These are phyloP conservation scores for Nothobranchius kuhntae DNA, from an alignment of 2,113 vertebrate genomes.

Conservation along the genomic window DNA sequence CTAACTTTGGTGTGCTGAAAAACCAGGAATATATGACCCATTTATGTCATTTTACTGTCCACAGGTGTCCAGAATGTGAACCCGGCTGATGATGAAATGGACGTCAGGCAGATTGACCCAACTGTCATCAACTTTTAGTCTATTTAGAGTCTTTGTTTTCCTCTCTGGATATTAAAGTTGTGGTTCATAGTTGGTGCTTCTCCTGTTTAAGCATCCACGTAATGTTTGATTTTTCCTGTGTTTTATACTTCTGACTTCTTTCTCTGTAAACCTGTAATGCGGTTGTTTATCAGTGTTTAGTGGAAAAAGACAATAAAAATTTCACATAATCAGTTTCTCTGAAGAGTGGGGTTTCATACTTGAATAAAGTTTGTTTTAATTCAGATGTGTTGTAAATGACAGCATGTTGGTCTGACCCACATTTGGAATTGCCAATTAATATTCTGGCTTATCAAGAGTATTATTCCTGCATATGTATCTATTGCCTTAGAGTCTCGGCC, in stretches of 20 bases:
- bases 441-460: no score
- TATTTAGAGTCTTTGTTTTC: constrained; percentile 11
- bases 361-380: not conserved
- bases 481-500: no score
- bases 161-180: constrained; percentile 15
- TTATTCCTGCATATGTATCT: no score
- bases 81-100: constrained; percentile 10
- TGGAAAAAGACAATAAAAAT: constrained; percentile 61
- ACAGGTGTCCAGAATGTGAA: constrained; percentile 65
- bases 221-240: constrained; percentile 19
- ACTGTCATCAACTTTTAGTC: constrained; percentile 19
- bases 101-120: not conserved
- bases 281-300: constrained; percentile 45
- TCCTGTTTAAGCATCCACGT: constrained; percentile 14
- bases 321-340: constrained; percentile 34
- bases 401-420: not conserved
- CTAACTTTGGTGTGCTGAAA: constrained; percentile 2
- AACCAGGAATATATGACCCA: no score
- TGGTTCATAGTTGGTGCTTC: constrained; percentile 28
- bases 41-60: not conserved
- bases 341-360: constrained; percentile 8
- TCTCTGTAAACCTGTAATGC: constrained; percentile 57
- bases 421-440: not conserved
- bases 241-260: constrained; percentile 65
- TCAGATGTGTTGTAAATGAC: not conserved